Conservation (phyloP, 2,797 vertebrate species). For the Cephalopachus bancanus region DNA sequence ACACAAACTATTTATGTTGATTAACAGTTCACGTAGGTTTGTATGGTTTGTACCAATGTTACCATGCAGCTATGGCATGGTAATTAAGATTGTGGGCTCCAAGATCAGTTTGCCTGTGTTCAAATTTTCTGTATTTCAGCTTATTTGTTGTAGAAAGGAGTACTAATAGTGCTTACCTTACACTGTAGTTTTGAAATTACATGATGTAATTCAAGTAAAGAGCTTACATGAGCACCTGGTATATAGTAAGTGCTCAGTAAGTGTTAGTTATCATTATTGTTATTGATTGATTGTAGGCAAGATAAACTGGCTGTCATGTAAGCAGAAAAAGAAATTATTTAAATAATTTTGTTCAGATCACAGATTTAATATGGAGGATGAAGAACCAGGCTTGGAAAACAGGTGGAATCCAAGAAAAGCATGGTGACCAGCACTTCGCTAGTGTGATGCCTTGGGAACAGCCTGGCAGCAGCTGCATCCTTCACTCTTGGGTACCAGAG, state of each 20-base stretch:
- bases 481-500: not conserved
- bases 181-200: not conserved
- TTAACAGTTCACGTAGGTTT: not conserved
- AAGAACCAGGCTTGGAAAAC: not conserved
- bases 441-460: not conserved
- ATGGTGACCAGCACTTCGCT: not conserved
- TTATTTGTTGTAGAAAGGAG: not conserved
- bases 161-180: not conserved
- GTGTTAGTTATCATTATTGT: not conserved
- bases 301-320: not conserved
- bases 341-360: not conserved
- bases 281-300: not conserved
- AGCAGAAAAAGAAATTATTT: not conserved
- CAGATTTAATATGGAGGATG: not conserved
- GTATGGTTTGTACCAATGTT: not conserved
- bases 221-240: not conserved
- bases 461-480: not conserved
- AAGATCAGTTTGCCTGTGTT: not conserved
- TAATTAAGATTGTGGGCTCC: not conserved
- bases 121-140: not conserved
- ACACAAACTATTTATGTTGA: not conserved
- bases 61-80: not conserved
- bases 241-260: not conserved
- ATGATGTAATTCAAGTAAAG: not conserved
- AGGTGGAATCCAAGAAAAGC: not conserved